Conservation (phyloP, 2,888 invertebrate species). For the Conchocele bisecta region DNA sequence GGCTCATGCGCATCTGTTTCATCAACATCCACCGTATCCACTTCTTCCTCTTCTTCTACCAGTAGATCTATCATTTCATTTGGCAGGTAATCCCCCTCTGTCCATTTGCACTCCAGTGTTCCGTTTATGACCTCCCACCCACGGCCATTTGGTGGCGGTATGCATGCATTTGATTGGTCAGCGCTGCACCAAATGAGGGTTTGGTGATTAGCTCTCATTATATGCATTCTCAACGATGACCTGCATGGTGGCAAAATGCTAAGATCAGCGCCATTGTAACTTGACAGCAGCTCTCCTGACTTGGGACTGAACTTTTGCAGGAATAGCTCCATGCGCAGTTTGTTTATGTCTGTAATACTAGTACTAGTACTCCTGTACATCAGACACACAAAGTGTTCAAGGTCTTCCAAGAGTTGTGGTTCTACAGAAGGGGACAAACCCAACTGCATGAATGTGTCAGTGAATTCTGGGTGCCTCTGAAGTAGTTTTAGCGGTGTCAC, state of each 20-base stretch:
- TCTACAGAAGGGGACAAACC: not conserved
- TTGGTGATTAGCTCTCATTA: not conserved
- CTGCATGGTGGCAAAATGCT: not conserved
- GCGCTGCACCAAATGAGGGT: not conserved
- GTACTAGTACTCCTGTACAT: not conserved
- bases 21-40: too few species aligned
- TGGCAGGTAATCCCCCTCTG: not conserved
- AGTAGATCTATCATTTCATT: not conserved
- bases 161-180: not conserved
- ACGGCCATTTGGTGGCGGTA: not conserved
- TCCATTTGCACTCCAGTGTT: not conserved
- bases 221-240: not conserved
- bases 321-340: not conserved
- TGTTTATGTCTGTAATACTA: not conserved
- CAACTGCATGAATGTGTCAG: not conserved
- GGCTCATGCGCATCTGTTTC: not conserved
- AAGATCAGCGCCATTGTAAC: not conserved
- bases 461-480: not conserved
- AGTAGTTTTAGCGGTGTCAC: not conserved
- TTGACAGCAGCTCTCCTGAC: not conserved
- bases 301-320: not conserved
- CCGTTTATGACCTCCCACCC: not conserved
- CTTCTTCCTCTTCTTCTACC: not conserved
- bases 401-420: not conserved
- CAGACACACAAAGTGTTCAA: not conserved